phyloP scores from a whole-genome alignment of 2,888 invertebrate species.

The Acrobasis repandana region DNA sequence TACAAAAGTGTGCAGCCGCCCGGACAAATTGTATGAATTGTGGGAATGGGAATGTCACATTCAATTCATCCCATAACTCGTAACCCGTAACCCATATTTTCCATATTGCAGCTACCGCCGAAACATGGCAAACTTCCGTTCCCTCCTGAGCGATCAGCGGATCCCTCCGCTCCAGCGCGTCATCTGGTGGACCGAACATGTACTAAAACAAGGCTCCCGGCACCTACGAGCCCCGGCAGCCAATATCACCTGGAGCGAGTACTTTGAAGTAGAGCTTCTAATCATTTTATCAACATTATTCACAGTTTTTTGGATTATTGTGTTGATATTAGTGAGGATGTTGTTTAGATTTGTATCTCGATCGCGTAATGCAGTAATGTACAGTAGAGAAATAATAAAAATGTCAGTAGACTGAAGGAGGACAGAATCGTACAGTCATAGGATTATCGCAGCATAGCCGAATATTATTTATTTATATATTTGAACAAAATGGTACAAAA shows the following conservation, averaged over 20 bases:
- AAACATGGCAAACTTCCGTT: not conserved
- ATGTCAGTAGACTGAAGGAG: not conserved
- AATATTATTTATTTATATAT: too few relatives aligned
- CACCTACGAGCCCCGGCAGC: conserved; percentile 48
- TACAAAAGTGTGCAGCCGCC: too few relatives aligned
- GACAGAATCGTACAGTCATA: too few relatives aligned
- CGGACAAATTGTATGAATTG: too few relatives aligned
- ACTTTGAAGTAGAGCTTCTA: conserved; percentile 28
- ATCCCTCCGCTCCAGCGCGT: not conserved
- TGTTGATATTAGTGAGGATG: not conserved
- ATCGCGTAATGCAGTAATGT: not conserved
- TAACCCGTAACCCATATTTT: too few relatives aligned
- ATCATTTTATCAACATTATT: not conserved
- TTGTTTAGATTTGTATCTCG: not conserved
- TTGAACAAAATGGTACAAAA: too few relatives aligned
- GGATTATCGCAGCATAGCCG: too few relatives aligned
- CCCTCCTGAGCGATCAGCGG: not conserved
- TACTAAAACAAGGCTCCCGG: conserved; percentile 1
- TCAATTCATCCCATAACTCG: too few relatives aligned
- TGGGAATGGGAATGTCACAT: too few relatives aligned
- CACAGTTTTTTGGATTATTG: not conserved
- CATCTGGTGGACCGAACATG: conserved; percentile 3
- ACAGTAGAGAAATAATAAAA: not conserved
- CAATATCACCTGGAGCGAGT: conserved; percentile 28
- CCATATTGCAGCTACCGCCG: not conserved